Evolutionary conservation across 2,113 vertebrate genomes (phyloP).

Genomic region (Stomatorhinus ivindoensis): DNA sequence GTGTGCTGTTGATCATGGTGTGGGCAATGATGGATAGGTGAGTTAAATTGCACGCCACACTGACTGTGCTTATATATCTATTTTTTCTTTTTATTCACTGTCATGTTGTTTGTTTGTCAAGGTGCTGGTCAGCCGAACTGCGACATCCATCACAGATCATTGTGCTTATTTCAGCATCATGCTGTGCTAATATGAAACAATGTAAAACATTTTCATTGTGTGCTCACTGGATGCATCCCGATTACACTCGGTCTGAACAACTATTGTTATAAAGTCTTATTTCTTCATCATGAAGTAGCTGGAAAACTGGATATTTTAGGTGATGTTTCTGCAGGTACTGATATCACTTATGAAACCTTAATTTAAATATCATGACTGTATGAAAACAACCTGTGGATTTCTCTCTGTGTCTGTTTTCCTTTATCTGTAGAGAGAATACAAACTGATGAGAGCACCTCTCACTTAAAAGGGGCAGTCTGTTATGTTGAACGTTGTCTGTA

Average conservation of each 20-base stretch:
- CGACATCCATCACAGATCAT: not conserved
- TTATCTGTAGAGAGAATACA: not conserved
- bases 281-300: not conserved
- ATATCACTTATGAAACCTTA: not conserved
- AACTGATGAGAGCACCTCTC: not conserved
- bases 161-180: not conserved
- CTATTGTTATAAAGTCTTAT: constrained; percentile 3
- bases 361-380: not conserved
- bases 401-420: not conserved
- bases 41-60: not conserved
- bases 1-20: not conserved
- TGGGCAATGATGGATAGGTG: not conserved
- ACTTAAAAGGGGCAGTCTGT: not conserved
- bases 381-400: not conserved
- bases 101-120: not conserved
- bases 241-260: not conserved
- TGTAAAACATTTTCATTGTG: constrained; percentile 12
- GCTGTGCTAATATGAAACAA: not conserved
- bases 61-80: not conserved
- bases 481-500: not conserved
- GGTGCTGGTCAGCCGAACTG: not conserved
- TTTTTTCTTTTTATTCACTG: not conserved
- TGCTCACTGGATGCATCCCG: not conserved
- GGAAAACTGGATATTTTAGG: not conserved
- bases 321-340: not conserved